Base-by-base conservation (phyloP, 2,888 invertebrate species). In the Drosophila hamatofila region DNA sequence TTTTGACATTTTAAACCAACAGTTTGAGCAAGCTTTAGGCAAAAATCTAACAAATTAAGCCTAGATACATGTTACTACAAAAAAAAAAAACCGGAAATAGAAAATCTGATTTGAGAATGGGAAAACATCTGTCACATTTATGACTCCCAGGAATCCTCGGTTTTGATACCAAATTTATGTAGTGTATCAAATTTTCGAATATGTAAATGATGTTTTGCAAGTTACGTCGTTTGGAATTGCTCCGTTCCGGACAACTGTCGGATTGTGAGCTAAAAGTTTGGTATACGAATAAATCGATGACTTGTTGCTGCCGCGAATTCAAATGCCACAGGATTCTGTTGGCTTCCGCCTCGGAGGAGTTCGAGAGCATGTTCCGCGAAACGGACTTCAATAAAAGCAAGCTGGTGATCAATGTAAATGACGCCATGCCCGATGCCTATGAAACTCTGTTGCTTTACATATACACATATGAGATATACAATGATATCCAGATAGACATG, bases 401-500 rank as follows among this genome's bases (percentile, higher is more conserved):
- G 3, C 23, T 27, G 0, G 18, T 77, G 0, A 72, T 83, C 11
- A 23, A 14, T 7, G 67, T 88, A 30, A 55, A 72, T 1, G 87
- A 88, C 42, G 83, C 85, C n/a, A 67, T 66, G 0, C 76, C 83
- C 16, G 72, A 75, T 33, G 81, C 75, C 9, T 87, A 88, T 37
- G 80, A 83, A 30, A 62, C 75, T 0, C 30, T 88, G 18, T 42
- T 88, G 8, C 71, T 81, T 1, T 88, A 87, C 11, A 70, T 85
- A 16, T 88, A 88, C 56, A 80, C 76, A 18, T 85, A 83, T 42
- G 85, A 88, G 61, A 68, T 88, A 1, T 71, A 80, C 33, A 71
- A 72, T 25, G 51, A 72, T 9, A 72, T 68, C 16, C 58, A 51
- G 4, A 51, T 86, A 2, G 79, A 80, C 1, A 66, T 84, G 60